phyloP scores from a whole-genome alignment of 1,140 invertebrate species.

The Venturia canescens region DNA sequence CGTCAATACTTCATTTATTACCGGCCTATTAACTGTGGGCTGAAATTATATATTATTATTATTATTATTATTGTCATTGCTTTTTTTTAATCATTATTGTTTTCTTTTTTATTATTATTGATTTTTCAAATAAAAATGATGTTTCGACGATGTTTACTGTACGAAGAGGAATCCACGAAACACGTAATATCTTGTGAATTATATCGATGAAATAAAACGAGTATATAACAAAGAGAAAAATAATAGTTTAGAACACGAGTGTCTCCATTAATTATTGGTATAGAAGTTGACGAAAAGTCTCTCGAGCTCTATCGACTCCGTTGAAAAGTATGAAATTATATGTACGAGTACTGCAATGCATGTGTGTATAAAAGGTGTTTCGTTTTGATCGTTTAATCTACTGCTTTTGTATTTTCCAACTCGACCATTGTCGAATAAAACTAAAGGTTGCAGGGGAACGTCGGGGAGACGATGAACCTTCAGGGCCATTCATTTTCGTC shows the following conservation, averaged over 20 bases:
- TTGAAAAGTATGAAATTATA: background rate
- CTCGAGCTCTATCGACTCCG: no score
- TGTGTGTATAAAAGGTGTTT: background rate
- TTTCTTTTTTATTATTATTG: background rate
- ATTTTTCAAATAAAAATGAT: background rate
- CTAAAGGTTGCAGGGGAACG: background rate
- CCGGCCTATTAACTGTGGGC: background rate
- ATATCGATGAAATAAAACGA: background rate
- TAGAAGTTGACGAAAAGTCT: background rate
- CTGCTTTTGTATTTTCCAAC: no score
- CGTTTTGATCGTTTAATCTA: background rate
- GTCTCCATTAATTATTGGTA: background rate
- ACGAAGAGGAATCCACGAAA: background rate
- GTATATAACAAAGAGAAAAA: no score
- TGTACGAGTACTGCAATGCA: background rate
- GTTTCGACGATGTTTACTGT: background rate
- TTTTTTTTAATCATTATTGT: no score
- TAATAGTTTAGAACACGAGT: background rate
- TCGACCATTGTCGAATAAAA: conserved; percentile 1
- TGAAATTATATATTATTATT: background rate
- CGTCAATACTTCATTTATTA: conserved; percentile 15
- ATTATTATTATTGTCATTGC: no score
- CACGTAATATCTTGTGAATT: background rate
- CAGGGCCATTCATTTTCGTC: no score
- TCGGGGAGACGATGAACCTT: no score